Evolutionary conservation across 30 jellyfish, hydroid and myxozoan genomes (phyloP).

Genomic region (Clytia hemisphaerica): DNA sequence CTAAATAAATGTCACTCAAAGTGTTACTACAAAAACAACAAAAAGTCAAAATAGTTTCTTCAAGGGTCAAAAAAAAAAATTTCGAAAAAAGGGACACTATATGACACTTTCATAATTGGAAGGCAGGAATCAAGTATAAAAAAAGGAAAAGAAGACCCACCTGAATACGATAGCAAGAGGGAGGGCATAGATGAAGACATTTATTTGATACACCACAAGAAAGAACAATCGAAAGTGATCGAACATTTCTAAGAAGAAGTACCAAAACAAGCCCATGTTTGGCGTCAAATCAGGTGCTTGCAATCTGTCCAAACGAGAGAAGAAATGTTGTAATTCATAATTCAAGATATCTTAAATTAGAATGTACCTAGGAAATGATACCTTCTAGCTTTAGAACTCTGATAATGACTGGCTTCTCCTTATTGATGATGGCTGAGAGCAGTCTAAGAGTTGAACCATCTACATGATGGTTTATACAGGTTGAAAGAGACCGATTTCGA

Average conservation of each 20-base stretch:
- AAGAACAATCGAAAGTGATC: slow-evolving; percentile 89
- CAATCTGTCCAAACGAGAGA: slow-evolving; percentile 36
- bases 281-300: slow-evolving; percentile 86
- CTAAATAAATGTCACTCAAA: no score
- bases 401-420: no score
- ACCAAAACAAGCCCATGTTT: slow-evolving; percentile 93
- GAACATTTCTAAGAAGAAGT: slow-evolving; percentile 91
- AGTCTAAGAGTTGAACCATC: no score
- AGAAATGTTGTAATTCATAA: not conserved
- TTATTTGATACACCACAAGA: slow-evolving; percentile 69
- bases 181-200: slow-evolving; percentile 51
- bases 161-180: slow-evolving; percentile 73
- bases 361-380: not conserved
- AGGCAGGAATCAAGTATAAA: not conserved
- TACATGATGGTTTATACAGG: no score
- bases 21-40: not conserved
- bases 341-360: not conserved
- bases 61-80: not conserved
- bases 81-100: not conserved
- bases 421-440: no score
- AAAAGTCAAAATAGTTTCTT: not conserved
- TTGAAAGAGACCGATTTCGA: no score
- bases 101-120: not conserved
- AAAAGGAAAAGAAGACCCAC: slow-evolving; percentile 58
- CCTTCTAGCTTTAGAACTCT: no score